phyloP scores from a whole-genome alignment of 1,140 invertebrate genomes.

The Globodera rostochiensis region DNA sequence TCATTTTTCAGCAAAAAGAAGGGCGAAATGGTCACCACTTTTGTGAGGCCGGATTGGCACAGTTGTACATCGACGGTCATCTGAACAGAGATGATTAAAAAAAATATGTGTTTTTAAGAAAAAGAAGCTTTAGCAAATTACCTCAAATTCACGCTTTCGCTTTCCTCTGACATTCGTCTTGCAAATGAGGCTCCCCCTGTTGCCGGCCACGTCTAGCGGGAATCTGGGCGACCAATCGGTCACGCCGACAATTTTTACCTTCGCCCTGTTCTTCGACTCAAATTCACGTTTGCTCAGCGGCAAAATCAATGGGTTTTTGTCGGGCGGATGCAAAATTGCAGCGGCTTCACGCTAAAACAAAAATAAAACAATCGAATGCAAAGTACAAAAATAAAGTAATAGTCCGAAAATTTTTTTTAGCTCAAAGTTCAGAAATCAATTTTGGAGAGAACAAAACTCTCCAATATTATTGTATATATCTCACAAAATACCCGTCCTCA shows the following conservation, averaged over 20 bases:
- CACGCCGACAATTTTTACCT: constrained; percentile 31
- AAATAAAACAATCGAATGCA: too few relatives aligned
- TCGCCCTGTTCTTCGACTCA: constrained; percentile 35
- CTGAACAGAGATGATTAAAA: constrained; percentile 67
- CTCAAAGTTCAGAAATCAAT: too few relatives aligned
- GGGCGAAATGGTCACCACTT: constrained; percentile 91
- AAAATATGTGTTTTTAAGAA: too few relatives aligned
- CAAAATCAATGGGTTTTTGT: constrained; percentile 33
- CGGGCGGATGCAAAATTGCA: constrained; percentile 29
- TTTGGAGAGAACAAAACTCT: too few relatives aligned
- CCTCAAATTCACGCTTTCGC: constrained; percentile 51
- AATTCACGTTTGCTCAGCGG: constrained; percentile 35
- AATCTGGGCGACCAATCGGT: constrained; percentile 78
- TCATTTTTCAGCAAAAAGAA: constrained; percentile 91
- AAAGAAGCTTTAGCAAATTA: too few relatives aligned
- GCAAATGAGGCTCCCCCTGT: constrained; percentile 83
- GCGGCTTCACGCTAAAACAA: background rate
- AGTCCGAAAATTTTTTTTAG: too few relatives aligned
- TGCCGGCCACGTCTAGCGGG: constrained; percentile 91
- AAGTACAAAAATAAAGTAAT: too few relatives aligned
- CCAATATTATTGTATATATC: too few relatives aligned
- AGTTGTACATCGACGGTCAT: constrained; percentile 89
- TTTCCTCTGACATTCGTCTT: constrained; percentile 71
- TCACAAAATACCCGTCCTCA: too few relatives aligned
- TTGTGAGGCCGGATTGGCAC: constrained; percentile 87